Conservation (phyloP, 2,113 vertebrate species). For the Microcebus murinus region DNA sequence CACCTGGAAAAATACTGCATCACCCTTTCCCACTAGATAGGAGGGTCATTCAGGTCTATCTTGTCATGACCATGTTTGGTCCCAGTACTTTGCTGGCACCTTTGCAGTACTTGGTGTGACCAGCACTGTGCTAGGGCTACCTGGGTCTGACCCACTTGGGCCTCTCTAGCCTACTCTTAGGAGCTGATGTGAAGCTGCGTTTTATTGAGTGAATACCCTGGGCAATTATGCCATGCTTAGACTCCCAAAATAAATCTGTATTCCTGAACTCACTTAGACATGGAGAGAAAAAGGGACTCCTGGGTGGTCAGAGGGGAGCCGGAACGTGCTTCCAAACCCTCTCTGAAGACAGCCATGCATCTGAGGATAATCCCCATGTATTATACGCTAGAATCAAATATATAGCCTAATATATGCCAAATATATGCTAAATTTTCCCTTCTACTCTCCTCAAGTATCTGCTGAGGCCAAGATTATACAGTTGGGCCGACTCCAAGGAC, state of each 20-base stretch:
- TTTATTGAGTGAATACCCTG: neutral
- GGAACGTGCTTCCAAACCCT: neutral
- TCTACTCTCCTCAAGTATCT: constrained; percentile 11
- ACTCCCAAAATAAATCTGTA: neutral
- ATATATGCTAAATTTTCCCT: neutral
- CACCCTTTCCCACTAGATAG: neutral
- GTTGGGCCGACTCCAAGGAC: constrained; percentile 42
- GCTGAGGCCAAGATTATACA: constrained; percentile 37
- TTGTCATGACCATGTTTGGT: accelerated
- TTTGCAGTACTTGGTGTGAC: neutral
- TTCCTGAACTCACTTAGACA: neutral
- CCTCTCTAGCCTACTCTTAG: no score
- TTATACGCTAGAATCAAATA: neutral
- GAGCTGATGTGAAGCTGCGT: no score
- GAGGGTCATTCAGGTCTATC: neutral
- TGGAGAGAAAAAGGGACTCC: neutral
- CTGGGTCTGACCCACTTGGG: neutral
- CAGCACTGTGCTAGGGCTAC: neutral
- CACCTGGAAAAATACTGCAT: neutral
- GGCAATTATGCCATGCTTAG: neutral
- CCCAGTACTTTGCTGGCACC: neutral
- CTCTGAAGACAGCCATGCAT: neutral
- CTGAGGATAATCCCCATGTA: neutral
- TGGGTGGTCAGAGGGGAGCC: neutral
- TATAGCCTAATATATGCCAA: neutral